These are phyloP conservation scores for Petrocephalus sullivani DNA, from an alignment of 2,797 vertebrate species.

Conservation along the genomic window DNA sequence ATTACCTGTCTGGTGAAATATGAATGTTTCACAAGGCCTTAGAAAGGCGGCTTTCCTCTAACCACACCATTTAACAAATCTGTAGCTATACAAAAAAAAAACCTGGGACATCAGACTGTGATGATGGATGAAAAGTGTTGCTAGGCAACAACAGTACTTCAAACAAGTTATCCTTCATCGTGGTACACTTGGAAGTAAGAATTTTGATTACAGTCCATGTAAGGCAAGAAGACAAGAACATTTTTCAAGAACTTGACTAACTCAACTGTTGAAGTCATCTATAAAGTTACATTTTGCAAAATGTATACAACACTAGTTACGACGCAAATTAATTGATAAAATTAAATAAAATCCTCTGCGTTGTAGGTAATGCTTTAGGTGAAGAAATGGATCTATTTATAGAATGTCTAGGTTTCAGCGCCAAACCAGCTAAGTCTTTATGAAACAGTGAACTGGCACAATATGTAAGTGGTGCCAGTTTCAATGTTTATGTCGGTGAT, in stretches of 20 bases:
- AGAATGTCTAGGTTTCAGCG: background rate
- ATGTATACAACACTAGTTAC: background rate
- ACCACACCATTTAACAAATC: background rate
- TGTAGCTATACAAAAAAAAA: constrained; percentile 9
- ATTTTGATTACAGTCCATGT: constrained; percentile 33
- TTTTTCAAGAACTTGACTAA: constrained; percentile 8
- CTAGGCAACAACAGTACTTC: constrained; percentile 67
- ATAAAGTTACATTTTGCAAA: background rate
- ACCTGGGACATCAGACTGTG: constrained; percentile 46
- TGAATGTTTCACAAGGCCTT: background rate
- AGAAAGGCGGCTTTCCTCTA: background rate
- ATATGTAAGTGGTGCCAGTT: background rate
- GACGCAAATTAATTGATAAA: background rate
- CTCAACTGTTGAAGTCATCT: background rate
- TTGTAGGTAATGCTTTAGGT: background rate
- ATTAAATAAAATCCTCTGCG: background rate
- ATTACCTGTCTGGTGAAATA: background rate
- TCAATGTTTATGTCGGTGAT: background rate
- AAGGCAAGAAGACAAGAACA: constrained; percentile 7
- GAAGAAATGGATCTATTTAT: background rate
- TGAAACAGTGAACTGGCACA: background rate
- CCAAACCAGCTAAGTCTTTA: background rate
- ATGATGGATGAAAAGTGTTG: constrained; percentile 59
- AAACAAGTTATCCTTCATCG: constrained; percentile 57
- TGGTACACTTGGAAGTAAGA: constrained; percentile 46